Evolutionary conservation across 2,113 vertebrate genomes (phyloP), one percentile per base, ranked within the genome.

Genomic region (Oncorhynchus keta): DNA sequence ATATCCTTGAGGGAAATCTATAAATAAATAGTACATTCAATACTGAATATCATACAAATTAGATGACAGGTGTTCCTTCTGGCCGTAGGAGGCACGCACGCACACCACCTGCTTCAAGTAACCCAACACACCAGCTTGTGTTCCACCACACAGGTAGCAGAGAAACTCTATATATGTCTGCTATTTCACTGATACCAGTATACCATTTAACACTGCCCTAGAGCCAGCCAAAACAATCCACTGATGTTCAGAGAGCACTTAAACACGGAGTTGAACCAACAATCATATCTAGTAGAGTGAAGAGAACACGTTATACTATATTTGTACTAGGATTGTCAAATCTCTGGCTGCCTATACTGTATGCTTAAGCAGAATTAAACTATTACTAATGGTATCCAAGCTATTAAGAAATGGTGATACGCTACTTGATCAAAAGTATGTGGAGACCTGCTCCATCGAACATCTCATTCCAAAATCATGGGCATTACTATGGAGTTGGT

Each of bases 101-200:
- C 13, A 28, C 14, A 45, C 30, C 65, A 65, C 45, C 59, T 24
- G 48, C 12, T 39, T 72, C 5, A 22, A 24, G 81, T 76, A 76
- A 85, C 65, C 66, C 55, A 68, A 83, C 77, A 82, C 81, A 24
- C 61, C 70, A 57, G 70, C 67, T 73, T 76, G 62, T 72, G 73
- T 79, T 77, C 76, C 76, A 45, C 39, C 39, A 39, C 39, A 45
- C 39, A 45, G 39, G 39, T 2, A 45, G 39, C 39, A 45, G 39
- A 45, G 39, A 11, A 45, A 45, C 39, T 45, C 2, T 39, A 9
- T 39, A 8, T 2, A 8, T 9, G 39, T 45, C 81, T 65, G 3
- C 75, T 68, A 79, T 74, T 75, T 75, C n/a, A 70, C 66, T 72
- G 69, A 83, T 66, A 72, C 70, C 32, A 81, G 76, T 75, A 76